phyloP scores from a whole-genome alignment of 2,888 invertebrate genomes.

The Idaea straminata region DNA sequence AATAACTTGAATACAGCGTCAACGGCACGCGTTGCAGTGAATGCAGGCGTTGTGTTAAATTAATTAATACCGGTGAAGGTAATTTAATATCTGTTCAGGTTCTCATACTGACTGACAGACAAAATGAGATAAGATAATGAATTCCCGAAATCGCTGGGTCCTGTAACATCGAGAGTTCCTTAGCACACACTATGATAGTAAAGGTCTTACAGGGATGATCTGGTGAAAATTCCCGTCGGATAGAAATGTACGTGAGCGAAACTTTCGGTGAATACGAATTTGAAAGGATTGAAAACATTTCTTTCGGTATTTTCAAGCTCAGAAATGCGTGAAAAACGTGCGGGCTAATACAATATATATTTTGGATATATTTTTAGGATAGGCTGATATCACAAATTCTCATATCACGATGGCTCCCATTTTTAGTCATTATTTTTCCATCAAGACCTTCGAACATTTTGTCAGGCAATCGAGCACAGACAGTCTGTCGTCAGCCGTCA shows the following conservation, averaged over 20 bases:
- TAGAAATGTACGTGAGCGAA: background rate
- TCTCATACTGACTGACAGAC: background rate
- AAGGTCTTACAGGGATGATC: background rate
- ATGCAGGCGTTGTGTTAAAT: background rate
- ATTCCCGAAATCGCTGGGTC: too few species aligned
- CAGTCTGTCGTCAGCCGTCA: background rate
- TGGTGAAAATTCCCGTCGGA: background rate
- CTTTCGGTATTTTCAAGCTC: too few species aligned
- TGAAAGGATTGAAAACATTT: background rate
- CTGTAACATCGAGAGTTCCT: too few species aligned
- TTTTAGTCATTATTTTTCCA: background rate
- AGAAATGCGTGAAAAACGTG: too few species aligned
- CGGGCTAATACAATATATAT: too few species aligned
- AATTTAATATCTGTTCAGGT: background rate
- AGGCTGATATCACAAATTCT: background rate
- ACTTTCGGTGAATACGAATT: background rate
- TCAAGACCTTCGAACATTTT: background rate
- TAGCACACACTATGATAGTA: too few species aligned
- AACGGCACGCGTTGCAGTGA: background rate
- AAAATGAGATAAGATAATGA: background rate
- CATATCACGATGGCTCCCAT: background rate
- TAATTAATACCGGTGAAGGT: background rate
- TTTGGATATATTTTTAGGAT: background rate
- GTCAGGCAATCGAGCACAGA: background rate
- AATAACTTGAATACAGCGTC: conserved; percentile 11